Evolutionary conservation across 2,888 invertebrate genomes (phyloP), one percentile per base, ranked within the genome.

Genomic region (Tetranychus piercei): DNA sequence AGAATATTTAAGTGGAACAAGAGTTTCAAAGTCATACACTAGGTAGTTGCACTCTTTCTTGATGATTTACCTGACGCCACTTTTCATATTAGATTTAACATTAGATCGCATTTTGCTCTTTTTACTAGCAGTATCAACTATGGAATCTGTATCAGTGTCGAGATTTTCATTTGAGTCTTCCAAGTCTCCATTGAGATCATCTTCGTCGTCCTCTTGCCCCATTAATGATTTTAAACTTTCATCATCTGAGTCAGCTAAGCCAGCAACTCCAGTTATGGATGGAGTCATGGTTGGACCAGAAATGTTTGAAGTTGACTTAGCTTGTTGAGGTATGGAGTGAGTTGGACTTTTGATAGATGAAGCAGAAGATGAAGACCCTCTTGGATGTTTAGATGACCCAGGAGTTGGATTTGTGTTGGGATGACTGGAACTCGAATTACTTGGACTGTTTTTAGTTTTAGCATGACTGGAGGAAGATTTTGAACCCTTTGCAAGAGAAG

Each of bases 201-300:
- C 79, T 43, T 81, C 80, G 74, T 80, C 81, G 23, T 80, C 80
- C 76, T 81, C 81, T 77, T 81, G 80, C 18, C 81, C 81, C 81
- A 81, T 81, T 55, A 81, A 77, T 73, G 81, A 80, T 75, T 81
- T 80, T 74, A 81, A 75, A 77, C 81, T 81, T 76, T 81, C 81
- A 72, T 81, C 81, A 75, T 81, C 81, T 18, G 81, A 81, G 73
- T 81, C 81, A 20, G 79, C 76, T 11, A 69, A 5, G 11, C 69
- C 69, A 18, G 69, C 8, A 73, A 72, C 34, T 74, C 76, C 22
- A 55, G 11, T 23, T 11, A 45, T 73, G 23, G 45, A 45, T 15
- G 55, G 34, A 0, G 69, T 22, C 69, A 69, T 69, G 18, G 69
- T 11, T 67, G 8, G 66, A 34, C 43, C 45, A 20, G 67, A 67